Base-by-base conservation (phyloP, 2,113 vertebrate genomes). In the Notiomystis cincta region DNA sequence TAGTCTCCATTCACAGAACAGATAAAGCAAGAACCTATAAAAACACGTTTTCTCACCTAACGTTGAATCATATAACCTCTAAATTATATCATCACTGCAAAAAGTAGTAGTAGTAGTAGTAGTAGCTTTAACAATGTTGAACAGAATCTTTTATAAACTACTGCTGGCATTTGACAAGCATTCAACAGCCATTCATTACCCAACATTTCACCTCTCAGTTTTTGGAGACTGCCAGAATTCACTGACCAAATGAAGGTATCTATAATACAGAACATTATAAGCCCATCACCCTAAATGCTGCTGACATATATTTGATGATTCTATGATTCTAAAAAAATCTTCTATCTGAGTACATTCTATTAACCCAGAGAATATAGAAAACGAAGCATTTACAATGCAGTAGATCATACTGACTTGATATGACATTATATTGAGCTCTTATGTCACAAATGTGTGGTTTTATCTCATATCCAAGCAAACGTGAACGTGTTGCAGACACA, bases 271-370 rank as follows among this genome's bases (percentile, higher is more conserved):
- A 66, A 50, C 14, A 70, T 50, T 27, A 10, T 33, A 53, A 78
- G 8, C 10, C 69, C 37, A 80, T 72, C 1, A 1, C 12, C 11
- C 25, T 66, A 62, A 87, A 83, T 62, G 54, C 7, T 0, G 0
- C 18, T 65, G 28, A 28, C 18, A 42, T 47, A 33, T 28, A 56
- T 48, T 50, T 77, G 71, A 82, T 61, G 14, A 67, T 75, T 60
- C 38, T 53, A 22, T 40, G 38, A 82, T 53, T 67, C 40, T 35
- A 53, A 70, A 53, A 47, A 82, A 44, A 21, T 40, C 35, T 82
- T 48, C 38, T 51, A 35, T 73, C 6, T 85, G 30, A 37, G 18
- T n/a, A 45, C 7, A 14, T 75, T 82, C 66, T 58, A 31, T 57
- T 73, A 73, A 47, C 7, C 23, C 20, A 50, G n/a, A 51, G 14